Evolutionary conservation across 2,888 invertebrate species (phyloP).

Genomic region (Ptychoptera albimana): DNA sequence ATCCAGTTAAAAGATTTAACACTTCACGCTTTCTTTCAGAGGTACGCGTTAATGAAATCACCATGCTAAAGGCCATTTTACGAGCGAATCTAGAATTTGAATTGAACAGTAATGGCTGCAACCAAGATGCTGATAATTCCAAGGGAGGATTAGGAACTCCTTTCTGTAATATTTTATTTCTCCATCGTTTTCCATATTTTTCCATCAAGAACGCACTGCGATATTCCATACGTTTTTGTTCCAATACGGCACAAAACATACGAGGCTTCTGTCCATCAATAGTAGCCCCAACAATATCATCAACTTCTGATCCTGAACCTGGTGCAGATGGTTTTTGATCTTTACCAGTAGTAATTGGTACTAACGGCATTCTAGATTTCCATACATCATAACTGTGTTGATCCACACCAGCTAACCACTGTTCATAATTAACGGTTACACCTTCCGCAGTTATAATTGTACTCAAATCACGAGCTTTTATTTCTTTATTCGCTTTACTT

Average conservation of each 20-base stretch:
- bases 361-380: constrained; percentile 44
- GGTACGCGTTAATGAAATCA: constrained; percentile 63
- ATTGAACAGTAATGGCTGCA: constrained; percentile 84
- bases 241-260: constrained; percentile 14
- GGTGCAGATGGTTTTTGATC: constrained; percentile 14
- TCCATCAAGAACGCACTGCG: constrained; percentile 46
- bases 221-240: constrained; percentile 24
- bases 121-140: constrained; percentile 51
- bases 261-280: constrained; percentile 10
- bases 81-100: constrained; percentile 78
- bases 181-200: constrained; percentile 61
- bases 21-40: constrained; percentile 55
- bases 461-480: constrained; percentile 35
- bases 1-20: constrained; percentile 73
- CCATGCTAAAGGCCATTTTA: constrained; percentile 76
- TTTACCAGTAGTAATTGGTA: constrained; percentile 17
- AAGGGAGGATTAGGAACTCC: constrained; percentile 29
- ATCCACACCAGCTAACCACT: constrained; percentile 56
- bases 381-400: constrained; percentile 55
- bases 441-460: constrained; percentile 39
- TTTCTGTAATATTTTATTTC: constrained; percentile 23
- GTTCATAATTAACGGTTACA: constrained; percentile 51
- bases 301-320: constrained; percentile 10
- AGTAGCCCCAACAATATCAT: constrained; percentile 13
- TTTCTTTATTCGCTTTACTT: constrained; percentile 39